Evolutionary conservation across 2,888 invertebrate genomes (phyloP).

Genomic region (Dryadula phaetusa): DNA sequence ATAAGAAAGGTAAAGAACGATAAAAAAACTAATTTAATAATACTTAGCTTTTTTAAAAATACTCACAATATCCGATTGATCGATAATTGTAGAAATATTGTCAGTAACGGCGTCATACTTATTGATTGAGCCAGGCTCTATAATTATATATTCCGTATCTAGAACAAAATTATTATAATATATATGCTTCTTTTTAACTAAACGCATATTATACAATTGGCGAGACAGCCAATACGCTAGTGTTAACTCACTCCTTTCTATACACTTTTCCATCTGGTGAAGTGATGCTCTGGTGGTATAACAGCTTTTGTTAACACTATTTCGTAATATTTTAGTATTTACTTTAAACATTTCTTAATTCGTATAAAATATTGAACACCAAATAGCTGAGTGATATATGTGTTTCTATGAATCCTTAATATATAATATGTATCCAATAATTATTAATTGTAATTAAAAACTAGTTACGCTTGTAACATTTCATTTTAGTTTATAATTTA

Average conservation of each 20-base stretch:
- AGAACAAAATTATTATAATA: conserved; percentile 4
- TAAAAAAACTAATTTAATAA: not conserved
- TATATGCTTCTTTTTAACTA: not conserved
- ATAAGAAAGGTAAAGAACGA: too few relatives aligned
- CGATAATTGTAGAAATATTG: conserved; percentile 55
- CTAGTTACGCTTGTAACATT: not conserved
- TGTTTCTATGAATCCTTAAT: not conserved
- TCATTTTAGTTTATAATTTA: not conserved
- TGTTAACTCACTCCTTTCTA: too few relatives aligned
- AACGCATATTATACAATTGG: not conserved
- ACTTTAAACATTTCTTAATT: not conserved
- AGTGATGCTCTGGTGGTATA: too few relatives aligned
- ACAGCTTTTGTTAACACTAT: too few relatives aligned
- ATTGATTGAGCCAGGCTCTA: conserved; percentile 60
- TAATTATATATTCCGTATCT: conserved; percentile 49
- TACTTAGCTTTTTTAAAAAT: too few relatives aligned
- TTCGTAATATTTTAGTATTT: not conserved
- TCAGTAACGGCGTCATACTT: conserved; percentile 63
- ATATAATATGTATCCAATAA: not conserved
- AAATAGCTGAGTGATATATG: not conserved
- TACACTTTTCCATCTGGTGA: too few relatives aligned
- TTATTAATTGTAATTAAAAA: conserved; percentile 3
- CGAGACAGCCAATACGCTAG: not conserved
- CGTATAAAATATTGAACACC: not conserved
- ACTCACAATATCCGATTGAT: conserved; percentile 67